These are phyloP conservation scores for Geophilus truncorum DNA, from an alignment of 2,888 invertebrate genomes.

Conservation along the genomic window DNA sequence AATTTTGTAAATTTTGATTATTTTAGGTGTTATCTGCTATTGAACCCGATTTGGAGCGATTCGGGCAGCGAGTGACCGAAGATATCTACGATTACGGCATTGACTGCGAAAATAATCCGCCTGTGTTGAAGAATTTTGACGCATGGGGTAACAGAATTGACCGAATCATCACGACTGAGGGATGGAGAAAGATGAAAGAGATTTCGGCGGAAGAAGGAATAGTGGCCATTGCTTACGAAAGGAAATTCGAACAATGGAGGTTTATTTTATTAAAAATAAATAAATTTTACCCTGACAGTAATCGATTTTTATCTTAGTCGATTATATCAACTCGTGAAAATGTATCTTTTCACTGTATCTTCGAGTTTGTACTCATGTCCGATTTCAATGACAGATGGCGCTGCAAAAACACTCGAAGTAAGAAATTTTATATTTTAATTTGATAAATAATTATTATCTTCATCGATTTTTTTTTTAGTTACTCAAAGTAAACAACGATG, in stretches of 20 bases:
- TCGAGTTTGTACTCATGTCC: slow-evolving; percentile 56
- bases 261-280: slow-evolving; percentile 38
- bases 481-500: not conserved
- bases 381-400: slow-evolving; percentile 59
- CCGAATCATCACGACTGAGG: slow-evolving; percentile 52
- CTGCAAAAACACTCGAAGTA: slow-evolving; percentile 54
- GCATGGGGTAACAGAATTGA: slow-evolving; percentile 55
- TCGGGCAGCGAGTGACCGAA: slow-evolving; percentile 52
- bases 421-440: not conserved
- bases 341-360: slow-evolving; percentile 53
- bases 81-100: slow-evolving; percentile 51
- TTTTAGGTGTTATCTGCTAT: slow-evolving; percentile 44
- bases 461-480: too few species aligned
- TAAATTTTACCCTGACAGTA: not conserved
- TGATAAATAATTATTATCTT: too few species aligned
- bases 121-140: slow-evolving; percentile 51
- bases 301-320: slow-evolving; percentile 42
- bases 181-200: slow-evolving; percentile 54
- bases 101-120: slow-evolving; percentile 53
- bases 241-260: slow-evolving; percentile 47
- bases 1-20: not conserved
- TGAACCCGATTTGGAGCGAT: slow-evolving; percentile 49
- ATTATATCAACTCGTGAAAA: slow-evolving; percentile 53
- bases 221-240: slow-evolving; percentile 53
- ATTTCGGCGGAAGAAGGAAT: slow-evolving; percentile 56